Evolutionary conservation across 2,113 vertebrate genomes (phyloP), one percentile per base, ranked within the genome.

Genomic region (Mormyrus iriodes): DNA sequence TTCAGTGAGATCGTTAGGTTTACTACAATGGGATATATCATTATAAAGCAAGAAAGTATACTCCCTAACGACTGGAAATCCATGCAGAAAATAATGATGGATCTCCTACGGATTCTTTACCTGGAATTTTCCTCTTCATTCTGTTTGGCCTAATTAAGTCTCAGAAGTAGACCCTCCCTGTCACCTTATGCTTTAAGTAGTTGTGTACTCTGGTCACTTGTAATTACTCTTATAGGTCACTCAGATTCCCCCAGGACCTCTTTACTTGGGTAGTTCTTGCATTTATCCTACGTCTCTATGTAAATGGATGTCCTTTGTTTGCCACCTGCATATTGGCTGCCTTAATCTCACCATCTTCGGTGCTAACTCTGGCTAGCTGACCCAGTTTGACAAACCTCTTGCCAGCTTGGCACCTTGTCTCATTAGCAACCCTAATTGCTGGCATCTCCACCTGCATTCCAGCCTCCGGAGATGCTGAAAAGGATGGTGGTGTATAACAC

Each of bases 401-500:
- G 12, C 27, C 73, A 76, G 73, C 73, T 42, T 39, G 31, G 69
- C 0, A 1, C 69, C 69, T 39, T 76, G 73, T 76, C 4, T 19
- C 73, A 19, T 76, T 15, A 17, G 73, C 73, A 42, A 39, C 73
- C 35, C 73, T 91, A 3, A 89, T 89, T 31, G 21, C 42, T 39
- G 15, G 27, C 24, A 1, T 89, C 27, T 90, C 3, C 2, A 94
- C 86, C 94, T 95, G 93, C 95, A 91, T 97, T 97, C 90, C 96
- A 99, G 98, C 97, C 97, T 58, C 97, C 97, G 88, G 97, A 99
- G 96, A 99, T 99, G 98, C 94, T 99, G 94, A 99, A 99, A 95
- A 96, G 98, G 94, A 99, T 99, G 98, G 98, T 99, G 94, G 97
- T 98, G 92, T 99, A 97, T 96, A 99, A 99, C 96, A 96, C 96